A percentile compares a stretch with the other conserved stretches of the same genome.
These are phyloP conservation scores for Odontophorus gujanensis DNA, from an alignment of 2,113 vertebrate genomes.

Conservation along the genomic window DNA sequence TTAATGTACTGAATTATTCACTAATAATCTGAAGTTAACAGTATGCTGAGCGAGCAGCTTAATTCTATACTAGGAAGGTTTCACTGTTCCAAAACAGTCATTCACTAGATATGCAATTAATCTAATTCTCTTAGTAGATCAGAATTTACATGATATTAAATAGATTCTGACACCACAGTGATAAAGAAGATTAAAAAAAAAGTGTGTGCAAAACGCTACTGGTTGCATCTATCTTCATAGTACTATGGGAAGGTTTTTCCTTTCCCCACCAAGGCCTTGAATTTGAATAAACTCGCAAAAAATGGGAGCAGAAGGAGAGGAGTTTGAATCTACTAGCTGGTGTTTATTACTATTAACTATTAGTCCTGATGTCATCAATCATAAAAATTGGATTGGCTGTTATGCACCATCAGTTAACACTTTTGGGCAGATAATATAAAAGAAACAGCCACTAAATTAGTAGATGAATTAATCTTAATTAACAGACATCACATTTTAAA, in stretches of 20 bases:
- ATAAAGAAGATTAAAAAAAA: slow-evolving; percentile 14
- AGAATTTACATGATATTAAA: slow-evolving; percentile 26
- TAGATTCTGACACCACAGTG: not conserved
- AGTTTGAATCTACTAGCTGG: not conserved
- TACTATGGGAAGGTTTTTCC: not conserved
- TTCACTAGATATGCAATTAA: not conserved
- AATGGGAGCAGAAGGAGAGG: not conserved
- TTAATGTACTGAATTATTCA: not conserved
- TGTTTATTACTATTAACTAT: not conserved
- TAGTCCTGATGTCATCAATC: not conserved
- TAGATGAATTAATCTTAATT: slow-evolving; percentile 4
- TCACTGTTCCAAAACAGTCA: slow-evolving; percentile 7
- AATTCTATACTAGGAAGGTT: slow-evolving; percentile 18
- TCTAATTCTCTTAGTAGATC: slow-evolving; percentile 9
- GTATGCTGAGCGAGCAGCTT: slow-evolving; percentile 13
- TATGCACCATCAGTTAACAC: slow-evolving; percentile 22
- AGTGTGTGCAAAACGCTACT: not conserved
- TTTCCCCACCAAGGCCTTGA: not conserved
- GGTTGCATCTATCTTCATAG: not conserved
- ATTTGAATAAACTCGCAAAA: not conserved
- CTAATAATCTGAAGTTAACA: slow-evolving; percentile 24
- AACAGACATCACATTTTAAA: not conserved
- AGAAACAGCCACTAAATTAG: not conserved
- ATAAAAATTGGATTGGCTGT: not conserved
- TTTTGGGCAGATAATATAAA: not conserved